Evolutionary conservation across 2,888 invertebrate genomes (phyloP).

Genomic region (Monopis laevigella): DNA sequence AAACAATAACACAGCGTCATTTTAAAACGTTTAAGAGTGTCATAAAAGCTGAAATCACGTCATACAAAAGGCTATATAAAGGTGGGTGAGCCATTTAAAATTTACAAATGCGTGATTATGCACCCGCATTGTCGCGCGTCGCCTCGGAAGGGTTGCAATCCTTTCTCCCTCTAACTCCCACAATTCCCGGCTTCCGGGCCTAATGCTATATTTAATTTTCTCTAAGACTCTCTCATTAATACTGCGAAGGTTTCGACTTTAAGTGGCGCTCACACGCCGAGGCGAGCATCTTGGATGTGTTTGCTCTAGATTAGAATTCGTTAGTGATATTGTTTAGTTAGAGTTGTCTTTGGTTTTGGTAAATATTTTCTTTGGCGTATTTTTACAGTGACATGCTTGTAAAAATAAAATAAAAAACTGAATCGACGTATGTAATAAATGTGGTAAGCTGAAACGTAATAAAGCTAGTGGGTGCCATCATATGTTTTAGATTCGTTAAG

Average conservation of each 20-base stretch:
- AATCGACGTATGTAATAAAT: too few species aligned
- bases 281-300: slow-evolving; percentile 38
- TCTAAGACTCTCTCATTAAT: slow-evolving; percentile 68
- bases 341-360: too few species aligned
- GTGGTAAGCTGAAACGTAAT: too few species aligned
- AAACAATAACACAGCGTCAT: slow-evolving; percentile 30
- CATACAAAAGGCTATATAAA: slow-evolving; percentile 61
- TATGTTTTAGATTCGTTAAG: too few species aligned
- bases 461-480: too few species aligned
- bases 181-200: slow-evolving; percentile 59
- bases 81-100: slow-evolving; percentile 63
- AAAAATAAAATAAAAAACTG: too few species aligned
- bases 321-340: too few species aligned
- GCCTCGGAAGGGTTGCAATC: slow-evolving; percentile 43
- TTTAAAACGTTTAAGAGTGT: slow-evolving; percentile 45
- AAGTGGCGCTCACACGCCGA: slow-evolving; percentile 63
- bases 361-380: too few species aligned
- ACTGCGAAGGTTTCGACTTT: slow-evolving; percentile 64
- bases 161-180: slow-evolving; percentile 29
- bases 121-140: slow-evolving; percentile 63
- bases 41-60: slow-evolving; percentile 59
- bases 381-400: too few species aligned
- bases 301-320: too few species aligned
- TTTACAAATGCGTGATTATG: slow-evolving; percentile 68
- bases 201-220: slow-evolving; percentile 69